Evolutionary conservation across 2,113 vertebrate species (phyloP).

Genomic region (Amazona vittata): DNA sequence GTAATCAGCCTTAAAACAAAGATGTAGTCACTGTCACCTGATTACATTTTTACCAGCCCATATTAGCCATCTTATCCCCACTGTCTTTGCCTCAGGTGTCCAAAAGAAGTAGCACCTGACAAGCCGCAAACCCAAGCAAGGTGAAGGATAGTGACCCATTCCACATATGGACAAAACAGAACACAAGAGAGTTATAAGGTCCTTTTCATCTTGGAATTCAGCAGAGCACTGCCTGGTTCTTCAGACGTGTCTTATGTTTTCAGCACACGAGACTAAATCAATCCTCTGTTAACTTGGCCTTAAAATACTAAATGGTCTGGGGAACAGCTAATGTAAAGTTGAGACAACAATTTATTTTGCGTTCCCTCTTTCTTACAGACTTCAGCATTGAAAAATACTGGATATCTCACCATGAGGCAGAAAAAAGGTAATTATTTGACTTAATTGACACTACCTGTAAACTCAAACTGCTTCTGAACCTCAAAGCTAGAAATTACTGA

Average conservation of each 20-base stretch:
- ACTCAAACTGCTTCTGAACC: neutral
- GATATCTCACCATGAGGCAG: neutral
- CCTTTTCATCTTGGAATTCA: neutral
- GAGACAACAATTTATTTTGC: neutral
- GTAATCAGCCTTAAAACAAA: neutral
- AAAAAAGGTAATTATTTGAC: neutral
- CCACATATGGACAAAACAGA: neutral
- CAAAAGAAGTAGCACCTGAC: neutral
- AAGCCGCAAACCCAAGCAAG: neutral
- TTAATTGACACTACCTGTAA: neutral
- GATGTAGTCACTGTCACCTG: neutral
- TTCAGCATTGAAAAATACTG: neutral
- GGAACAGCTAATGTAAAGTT: neutral
- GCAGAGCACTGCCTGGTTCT: neutral
- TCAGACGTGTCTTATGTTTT: fast-evolving
- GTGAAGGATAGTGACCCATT: neutral
- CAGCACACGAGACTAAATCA: neutral
- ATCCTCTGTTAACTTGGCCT: neutral
- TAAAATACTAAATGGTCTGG: neutral
- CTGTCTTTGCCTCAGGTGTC: neutral
- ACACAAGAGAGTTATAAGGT: fast-evolving
- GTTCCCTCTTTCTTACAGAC: neutral
- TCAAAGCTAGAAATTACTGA: neutral
- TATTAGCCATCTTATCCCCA: neutral
- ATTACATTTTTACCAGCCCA: neutral